Conservation (phyloP, 2,797 vertebrate genomes). For the Tenualosa thibaudeaui region DNA sequence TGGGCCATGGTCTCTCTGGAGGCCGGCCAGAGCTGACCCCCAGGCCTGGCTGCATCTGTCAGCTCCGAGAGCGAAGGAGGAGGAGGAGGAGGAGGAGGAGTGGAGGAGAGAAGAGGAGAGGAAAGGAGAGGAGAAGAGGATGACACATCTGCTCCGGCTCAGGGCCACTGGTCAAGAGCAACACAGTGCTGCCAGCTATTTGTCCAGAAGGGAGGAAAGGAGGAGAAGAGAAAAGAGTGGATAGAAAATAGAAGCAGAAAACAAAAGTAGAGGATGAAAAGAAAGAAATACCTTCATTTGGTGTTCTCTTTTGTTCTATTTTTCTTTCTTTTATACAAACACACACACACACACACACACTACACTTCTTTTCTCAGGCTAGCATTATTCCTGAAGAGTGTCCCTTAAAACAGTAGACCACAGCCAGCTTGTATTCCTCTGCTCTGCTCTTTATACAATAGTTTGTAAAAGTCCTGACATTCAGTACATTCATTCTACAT, state of each 20-base stretch:
- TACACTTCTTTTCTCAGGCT: not conserved
- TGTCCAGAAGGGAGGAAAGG: slow-evolving; percentile 33
- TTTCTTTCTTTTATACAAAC: not conserved
- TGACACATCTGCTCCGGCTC: slow-evolving; percentile 60
- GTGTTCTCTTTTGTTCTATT: not conserved
- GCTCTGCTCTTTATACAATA: not conserved
- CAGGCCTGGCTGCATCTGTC: slow-evolving; percentile 66
- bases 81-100: slow-evolving; percentile 56
- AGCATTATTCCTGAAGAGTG: not conserved
- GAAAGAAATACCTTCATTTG: not conserved
- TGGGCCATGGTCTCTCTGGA: slow-evolving; percentile 66
- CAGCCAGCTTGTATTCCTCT: not conserved
- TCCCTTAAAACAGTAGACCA: not conserved
- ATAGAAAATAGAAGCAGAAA: not conserved
- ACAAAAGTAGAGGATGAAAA: not conserved
- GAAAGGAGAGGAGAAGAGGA: slow-evolving; percentile 58
- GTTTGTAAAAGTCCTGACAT: not conserved
- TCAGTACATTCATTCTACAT: not conserved
- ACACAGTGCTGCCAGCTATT: slow-evolving; percentile 45
- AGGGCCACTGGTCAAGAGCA: slow-evolving; percentile 48
- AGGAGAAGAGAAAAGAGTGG: not conserved
- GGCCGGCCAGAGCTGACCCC: slow-evolving; percentile 59
- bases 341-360: no score
- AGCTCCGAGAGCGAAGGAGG: slow-evolving; percentile 49
- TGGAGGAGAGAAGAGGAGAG: slow-evolving; percentile 50